Conservation (phyloP, 2,797 vertebrate species). For the Anableps anableps region DNA sequence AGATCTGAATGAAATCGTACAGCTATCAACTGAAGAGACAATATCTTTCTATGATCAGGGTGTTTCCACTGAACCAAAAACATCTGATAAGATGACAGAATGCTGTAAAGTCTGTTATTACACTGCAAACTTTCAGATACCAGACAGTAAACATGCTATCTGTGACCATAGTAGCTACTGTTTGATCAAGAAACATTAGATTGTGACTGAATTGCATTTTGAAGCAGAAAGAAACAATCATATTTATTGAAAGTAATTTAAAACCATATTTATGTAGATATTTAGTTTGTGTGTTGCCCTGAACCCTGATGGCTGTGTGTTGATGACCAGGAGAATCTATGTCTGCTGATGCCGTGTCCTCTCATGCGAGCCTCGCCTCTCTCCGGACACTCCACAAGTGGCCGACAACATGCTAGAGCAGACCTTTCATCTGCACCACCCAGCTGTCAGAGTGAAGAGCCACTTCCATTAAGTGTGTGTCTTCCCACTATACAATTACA, state of each 20-base stretch:
- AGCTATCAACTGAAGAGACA: no score
- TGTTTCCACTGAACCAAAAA: no score
- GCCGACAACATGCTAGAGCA: conserved; percentile 64
- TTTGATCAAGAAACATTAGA: neutral
- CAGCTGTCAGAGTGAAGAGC: conserved; percentile 77
- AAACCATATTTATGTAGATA: neutral
- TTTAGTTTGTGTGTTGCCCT: neutral
- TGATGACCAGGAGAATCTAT: conserved; percentile 15
- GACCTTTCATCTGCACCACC: conserved; percentile 75
- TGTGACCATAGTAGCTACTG: neutral
- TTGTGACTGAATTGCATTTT: neutral
- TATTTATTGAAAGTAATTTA: neutral
- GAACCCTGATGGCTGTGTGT: neutral
- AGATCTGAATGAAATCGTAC: no score
- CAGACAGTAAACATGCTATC: neutral
- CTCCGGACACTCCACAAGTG: conserved; percentile 72
- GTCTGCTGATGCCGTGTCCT: conserved; percentile 21
- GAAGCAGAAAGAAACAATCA: neutral
- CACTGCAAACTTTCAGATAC: no score
- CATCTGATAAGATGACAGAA: no score
- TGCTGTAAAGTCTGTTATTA: no score
- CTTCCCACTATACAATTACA: conserved; percentile 76
- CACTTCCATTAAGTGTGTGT: conserved; percentile 80
- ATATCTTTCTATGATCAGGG: no score
- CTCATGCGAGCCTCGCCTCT: conserved; percentile 37